Evolutionary conservation across 2,888 invertebrate genomes (phyloP).

Genomic region (Therioaphis trifolii): DNA sequence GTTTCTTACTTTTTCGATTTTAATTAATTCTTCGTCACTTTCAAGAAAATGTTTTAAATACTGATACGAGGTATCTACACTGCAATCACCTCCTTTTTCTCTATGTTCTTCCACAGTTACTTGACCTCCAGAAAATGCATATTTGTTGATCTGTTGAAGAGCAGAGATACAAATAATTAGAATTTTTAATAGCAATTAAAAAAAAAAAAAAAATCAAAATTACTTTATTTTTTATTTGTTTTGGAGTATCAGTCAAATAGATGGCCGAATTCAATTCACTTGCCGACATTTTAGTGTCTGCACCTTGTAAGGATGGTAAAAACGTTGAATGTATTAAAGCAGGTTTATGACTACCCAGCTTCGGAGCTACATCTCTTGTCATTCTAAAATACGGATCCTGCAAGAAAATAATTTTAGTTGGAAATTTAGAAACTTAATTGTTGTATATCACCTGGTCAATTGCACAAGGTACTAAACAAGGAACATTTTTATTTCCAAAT

Average conservation of each 20-base stretch:
- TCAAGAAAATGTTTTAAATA: slow-evolving; percentile 95
- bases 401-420: not conserved
- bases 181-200: not conserved
- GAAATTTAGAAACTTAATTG: not conserved
- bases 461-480: slow-evolving; percentile 94
- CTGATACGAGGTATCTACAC: slow-evolving; percentile 94
- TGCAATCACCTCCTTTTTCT: slow-evolving; percentile 91
- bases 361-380: slow-evolving; percentile 97
- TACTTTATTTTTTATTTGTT: slow-evolving; percentile 96
- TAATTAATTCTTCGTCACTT: slow-evolving; percentile 86
- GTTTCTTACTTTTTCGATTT: slow-evolving; percentile 74
- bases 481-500: slow-evolving; percentile 82
- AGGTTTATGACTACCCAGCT: slow-evolving; percentile 88
- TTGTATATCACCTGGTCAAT: slow-evolving; percentile 83
- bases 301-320: slow-evolving; percentile 95
- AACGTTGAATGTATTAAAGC: slow-evolving; percentile 87
- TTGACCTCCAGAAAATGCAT: slow-evolving; percentile 97
- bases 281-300: slow-evolving; percentile 98
- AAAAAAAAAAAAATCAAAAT: slow-evolving; percentile 14
- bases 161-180: not conserved
- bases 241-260: slow-evolving; percentile 93
- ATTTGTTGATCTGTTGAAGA: slow-evolving; percentile 77
- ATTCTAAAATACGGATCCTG: slow-evolving; percentile 98
- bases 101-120: slow-evolving; percentile 93
- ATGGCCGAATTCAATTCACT: slow-evolving; percentile 94